Evolutionary conservation across 2,113 vertebrate genomes (phyloP).

Genomic region (Alouatta palliata): DNA sequence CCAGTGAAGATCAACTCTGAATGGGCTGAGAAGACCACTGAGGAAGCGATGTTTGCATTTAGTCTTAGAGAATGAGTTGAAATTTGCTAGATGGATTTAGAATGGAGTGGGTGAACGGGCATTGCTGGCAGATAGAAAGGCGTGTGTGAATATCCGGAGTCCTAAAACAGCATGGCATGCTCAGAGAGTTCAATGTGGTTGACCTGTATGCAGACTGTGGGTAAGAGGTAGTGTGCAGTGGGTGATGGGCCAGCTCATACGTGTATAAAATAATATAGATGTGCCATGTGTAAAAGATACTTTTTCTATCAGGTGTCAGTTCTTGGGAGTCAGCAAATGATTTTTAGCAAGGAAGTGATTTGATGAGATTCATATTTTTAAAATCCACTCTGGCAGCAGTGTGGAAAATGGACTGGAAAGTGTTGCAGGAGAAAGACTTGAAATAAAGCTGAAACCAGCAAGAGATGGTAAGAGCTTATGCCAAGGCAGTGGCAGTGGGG

Average conservation of each 20-base stretch:
- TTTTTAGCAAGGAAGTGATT: conserved; percentile 2
- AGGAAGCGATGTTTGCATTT: not conserved
- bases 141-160: not conserved
- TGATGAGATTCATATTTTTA: not conserved
- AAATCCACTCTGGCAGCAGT: not conserved
- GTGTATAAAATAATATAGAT: not conserved
- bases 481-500: not conserved
- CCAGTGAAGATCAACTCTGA: not conserved
- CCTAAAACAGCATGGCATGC: not conserved
- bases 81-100: not conserved
- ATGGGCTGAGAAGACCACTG: not conserved
- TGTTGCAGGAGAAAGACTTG: not conserved
- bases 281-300: not conserved
- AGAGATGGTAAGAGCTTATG: not conserved
- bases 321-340: not conserved
- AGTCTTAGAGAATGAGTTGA: not conserved
- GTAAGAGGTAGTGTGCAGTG: not conserved
- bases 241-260: not conserved
- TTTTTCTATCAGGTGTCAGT: not conserved
- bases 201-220: not conserved
- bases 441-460: not conserved
- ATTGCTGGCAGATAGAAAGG: not conserved
- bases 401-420: not conserved
- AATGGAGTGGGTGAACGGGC: not conserved
- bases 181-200: not conserved